Evolutionary conservation across 1,140 invertebrate species (phyloP).

Genomic region (Gonatopus flavifemur): DNA sequence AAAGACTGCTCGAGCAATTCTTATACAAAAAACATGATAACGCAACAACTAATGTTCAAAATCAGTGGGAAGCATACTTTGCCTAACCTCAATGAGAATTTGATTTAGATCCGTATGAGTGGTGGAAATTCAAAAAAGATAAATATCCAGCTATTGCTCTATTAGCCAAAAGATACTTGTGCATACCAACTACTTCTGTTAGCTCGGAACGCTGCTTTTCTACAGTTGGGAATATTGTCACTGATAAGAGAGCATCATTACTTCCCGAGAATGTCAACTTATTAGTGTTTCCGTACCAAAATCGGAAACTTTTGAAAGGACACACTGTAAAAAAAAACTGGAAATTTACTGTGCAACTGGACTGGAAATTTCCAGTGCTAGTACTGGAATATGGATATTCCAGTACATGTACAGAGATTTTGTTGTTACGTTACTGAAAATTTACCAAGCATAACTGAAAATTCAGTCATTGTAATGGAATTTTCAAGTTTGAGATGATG

Average conservation of each 20-base stretch:
- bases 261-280: conserved; percentile 18
- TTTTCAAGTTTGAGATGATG: no score
- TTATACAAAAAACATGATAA: conserved; percentile 1
- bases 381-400: no score
- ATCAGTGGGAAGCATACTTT: conserved; percentile 15
- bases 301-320: no score
- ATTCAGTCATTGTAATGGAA: no score
- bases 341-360: no score
- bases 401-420: no score
- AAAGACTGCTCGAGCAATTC: conserved; percentile 10
- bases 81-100: conserved; percentile 4
- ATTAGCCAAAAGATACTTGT: conserved; percentile 10
- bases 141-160: conserved; percentile 4
- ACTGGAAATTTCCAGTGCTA: no score
- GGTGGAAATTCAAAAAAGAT: conserved; percentile 13
- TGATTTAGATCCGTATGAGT: conserved; percentile 11
- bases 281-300: no score
- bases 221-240: conserved; percentile 20
- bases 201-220: conserved; percentile 17
- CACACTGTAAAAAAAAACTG: no score
- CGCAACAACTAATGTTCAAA: neutral
- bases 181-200: conserved; percentile 16
- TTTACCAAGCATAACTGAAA: no score
- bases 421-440: no score
- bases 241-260: conserved; percentile 11